Conservation (phyloP, 2,797 vertebrate species). For the Artibeus lituratus region DNA sequence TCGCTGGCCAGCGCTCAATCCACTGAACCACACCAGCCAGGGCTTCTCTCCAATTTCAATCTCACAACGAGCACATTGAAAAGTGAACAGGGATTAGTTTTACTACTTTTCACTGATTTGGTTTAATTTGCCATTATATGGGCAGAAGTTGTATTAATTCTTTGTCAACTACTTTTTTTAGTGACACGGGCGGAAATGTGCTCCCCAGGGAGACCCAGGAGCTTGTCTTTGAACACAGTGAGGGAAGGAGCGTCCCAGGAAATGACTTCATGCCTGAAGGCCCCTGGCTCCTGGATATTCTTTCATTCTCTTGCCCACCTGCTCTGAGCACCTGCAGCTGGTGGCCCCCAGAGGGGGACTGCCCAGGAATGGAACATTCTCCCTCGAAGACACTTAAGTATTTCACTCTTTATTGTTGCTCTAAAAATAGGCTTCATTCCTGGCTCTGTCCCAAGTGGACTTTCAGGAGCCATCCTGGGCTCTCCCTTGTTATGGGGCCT, state of each 20-base stretch:
- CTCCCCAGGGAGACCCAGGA: background rate
- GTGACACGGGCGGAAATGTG: background rate
- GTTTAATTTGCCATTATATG: background rate
- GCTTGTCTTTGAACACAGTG: background rate
- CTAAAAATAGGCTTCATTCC: background rate
- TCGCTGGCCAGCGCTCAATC: too few species aligned
- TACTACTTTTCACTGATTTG: background rate
- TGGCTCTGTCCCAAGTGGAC: background rate
- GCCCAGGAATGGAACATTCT: background rate
- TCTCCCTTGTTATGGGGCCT: background rate
- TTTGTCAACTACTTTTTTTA: background rate
- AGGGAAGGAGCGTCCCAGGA: background rate
- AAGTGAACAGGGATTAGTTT: background rate
- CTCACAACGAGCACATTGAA: background rate
- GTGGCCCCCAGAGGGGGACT: accelerated
- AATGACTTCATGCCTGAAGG: accelerated
- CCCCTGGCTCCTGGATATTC: background rate
- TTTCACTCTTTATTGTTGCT: background rate
- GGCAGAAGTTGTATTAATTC: background rate
- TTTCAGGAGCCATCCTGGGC: background rate
- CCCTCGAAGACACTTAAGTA: accelerated
- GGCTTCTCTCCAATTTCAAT: background rate
- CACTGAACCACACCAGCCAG: too few species aligned
- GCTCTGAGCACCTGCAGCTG: background rate
- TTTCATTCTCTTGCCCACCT: background rate